phyloP scores from a whole-genome alignment of 2,113 vertebrate genomes.

The Xiphophorus couchianus region DNA sequence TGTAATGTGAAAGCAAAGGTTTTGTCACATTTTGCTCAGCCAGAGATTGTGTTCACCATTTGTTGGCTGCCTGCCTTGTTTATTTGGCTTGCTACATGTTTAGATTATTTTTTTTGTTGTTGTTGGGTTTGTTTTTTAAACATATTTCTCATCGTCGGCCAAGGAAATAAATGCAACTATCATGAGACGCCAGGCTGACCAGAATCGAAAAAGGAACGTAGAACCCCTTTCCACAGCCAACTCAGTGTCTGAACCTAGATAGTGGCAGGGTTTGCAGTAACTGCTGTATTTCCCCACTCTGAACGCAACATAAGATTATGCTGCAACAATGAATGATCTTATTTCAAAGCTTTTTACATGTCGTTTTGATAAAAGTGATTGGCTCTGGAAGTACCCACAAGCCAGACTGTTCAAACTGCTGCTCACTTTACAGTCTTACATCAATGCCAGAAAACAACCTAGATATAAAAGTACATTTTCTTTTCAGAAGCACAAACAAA shows the following conservation, averaged over 20 bases:
- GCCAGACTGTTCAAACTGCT: neutral
- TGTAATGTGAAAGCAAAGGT: no score
- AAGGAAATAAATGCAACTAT: neutral
- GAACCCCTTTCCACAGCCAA: neutral
- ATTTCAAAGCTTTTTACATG: neutral
- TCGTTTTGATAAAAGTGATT: neutral
- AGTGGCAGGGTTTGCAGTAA: no score
- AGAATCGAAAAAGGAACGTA: neutral
- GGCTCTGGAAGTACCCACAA: neutral
- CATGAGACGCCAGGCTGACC: no score
- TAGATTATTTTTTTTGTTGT: neutral
- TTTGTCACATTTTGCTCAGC: neutral
- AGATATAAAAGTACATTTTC: constrained; percentile 10
- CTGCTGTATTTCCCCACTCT: no score
- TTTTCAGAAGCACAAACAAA: constrained; percentile 25
- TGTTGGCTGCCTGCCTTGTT: neutral
- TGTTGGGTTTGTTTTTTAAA: neutral
- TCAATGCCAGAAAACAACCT: neutral
- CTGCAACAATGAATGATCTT: neutral
- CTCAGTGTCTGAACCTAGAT: neutral
- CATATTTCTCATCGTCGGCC: neutral
- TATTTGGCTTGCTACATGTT: neutral
- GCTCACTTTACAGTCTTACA: constrained; percentile 24
- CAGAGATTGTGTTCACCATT: neutral
- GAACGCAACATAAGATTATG: no score